Base-by-base conservation (phyloP, 2,797 vertebrate genomes). In the Muscicapa comitata region DNA sequence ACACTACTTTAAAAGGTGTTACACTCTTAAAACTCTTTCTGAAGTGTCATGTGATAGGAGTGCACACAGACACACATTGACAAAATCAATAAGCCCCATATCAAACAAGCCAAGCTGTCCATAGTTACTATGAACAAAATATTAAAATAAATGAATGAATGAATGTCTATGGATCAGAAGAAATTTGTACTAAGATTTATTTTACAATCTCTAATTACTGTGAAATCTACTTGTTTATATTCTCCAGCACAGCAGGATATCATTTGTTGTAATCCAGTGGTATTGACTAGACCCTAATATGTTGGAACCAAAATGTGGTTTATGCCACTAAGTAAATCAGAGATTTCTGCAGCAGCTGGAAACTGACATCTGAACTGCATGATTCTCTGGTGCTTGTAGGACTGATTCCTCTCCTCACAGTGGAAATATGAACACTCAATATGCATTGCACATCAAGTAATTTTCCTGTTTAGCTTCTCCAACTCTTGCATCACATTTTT, bases 381-480 rank as follows among this genome's bases (percentile, higher is more conserved):
- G 43, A 15, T 43, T 80, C 24, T 77, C 55, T 86, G 16, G 61
- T 86, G 31, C 55, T 70, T 42, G 12, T 51, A 38, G 40, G n/a
- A 72, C 38, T 31, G 38, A 79, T 74, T 92, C 66, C 11, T 59
- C 42, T 78, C 73, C 40, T 86, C 62, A 45, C 7, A 9, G 29
- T 68, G 61, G 38, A 91, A 85, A 72, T 51, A 74, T 7, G 55
- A 88, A 26, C n/a, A 59, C 37, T 94, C 78, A 84, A 71, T 91
- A 94, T 95, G 76, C 85, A 42, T 29, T 70, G n/a, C 67, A 75
- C 54, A 91, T 77, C 42, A 88, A 93, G 55, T 40, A 81, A 89
- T 94, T 93, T 93, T 87, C 51, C 57, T 90, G 42, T 78, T 94
- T 86, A 47, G 20, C 33, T 94, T 94, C 68, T 68, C 59, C 73